Evolutionary conservation across 1,140 invertebrate species (phyloP).

Genomic region (Dinoponera quadriceps): DNA sequence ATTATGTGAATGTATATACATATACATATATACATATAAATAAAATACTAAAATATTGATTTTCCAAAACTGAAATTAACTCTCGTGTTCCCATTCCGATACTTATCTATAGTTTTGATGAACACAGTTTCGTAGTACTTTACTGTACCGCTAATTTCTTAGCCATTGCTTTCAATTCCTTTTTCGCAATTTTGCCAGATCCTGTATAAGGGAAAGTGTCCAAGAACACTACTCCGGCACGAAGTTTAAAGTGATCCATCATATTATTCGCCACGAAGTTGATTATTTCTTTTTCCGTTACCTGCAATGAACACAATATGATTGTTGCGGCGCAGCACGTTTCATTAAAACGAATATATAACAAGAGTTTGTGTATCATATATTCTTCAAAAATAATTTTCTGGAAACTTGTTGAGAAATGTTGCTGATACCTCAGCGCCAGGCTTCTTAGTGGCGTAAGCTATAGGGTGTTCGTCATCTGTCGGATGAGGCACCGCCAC

Average conservation of each 20-base stretch:
- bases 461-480: constrained; percentile 86
- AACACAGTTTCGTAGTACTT: background rate
- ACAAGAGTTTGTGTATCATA: too few relatives aligned
- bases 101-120: background rate
- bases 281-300: constrained; percentile 72
- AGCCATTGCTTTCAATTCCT: constrained; percentile 67
- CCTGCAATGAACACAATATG: constrained; percentile 46
- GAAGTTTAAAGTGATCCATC: constrained; percentile 74
- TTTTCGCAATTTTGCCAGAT: constrained; percentile 84
- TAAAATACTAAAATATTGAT: background rate
- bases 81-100: too few relatives aligned
- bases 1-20: too few relatives aligned
- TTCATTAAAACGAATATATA: background rate
- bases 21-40: background rate
- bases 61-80: too few relatives aligned
- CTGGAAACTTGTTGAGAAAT: background rate
- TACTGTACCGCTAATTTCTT: constrained; percentile 32
- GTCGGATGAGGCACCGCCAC: constrained; percentile 86
- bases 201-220: constrained; percentile 85
- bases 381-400: too few relatives aligned
- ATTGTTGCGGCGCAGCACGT: background rate
- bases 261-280: constrained; percentile 64
- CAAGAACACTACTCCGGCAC: constrained; percentile 84
- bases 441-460: constrained; percentile 83
- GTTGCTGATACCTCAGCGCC: constrained; percentile 50